These are phyloP conservation scores for Dorcus parallelipipedus DNA, from an alignment of 2,888 invertebrate species.

Conservation along the genomic window DNA sequence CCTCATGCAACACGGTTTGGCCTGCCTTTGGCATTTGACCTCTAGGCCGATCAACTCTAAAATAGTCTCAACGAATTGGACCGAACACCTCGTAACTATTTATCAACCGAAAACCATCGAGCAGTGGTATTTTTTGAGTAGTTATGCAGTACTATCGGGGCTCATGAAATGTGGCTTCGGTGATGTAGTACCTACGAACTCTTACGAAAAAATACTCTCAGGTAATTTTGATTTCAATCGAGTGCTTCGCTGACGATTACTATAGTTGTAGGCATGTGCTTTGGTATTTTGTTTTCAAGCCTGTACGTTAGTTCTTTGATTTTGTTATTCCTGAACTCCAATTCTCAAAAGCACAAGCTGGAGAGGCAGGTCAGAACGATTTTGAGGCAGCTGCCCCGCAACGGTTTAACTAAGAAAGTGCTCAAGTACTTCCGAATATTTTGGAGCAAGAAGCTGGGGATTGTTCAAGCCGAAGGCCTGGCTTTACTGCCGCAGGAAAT, in stretches of 20 bases:
- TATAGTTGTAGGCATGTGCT: slow-evolving; percentile 45
- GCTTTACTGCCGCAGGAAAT: slow-evolving; percentile 50
- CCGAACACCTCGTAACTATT: neutral
- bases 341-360: slow-evolving; percentile 30
- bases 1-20: slow-evolving; percentile 4
- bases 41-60: neutral
- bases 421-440: slow-evolving; percentile 54
- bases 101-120: neutral
- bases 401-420: slow-evolving; percentile 47
- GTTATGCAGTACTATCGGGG: slow-evolving; percentile 5
- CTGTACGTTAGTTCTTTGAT: slow-evolving; percentile 11
- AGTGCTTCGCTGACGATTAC: slow-evolving; percentile 17
- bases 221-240: slow-evolving; percentile 9
- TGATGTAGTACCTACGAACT: slow-evolving; percentile 5
- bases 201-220: slow-evolving; percentile 16
- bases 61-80: neutral
- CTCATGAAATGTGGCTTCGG: slow-evolving; percentile 15
- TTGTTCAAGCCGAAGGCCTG: slow-evolving; percentile 50
- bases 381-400: slow-evolving; percentile 51
- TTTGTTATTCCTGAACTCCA: slow-evolving; percentile 3
- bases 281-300: slow-evolving; percentile 36
- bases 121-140: slow-evolving; percentile 8
- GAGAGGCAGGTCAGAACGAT: slow-evolving; percentile 50
- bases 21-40: slow-evolving; percentile 2
- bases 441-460: slow-evolving; percentile 55